A percentile compares a stretch with the other conserved stretches of the same genome.
Evolutionary conservation across 2,113 vertebrate genomes (phyloP).

Genomic region (Ifrita kowaldi): DNA sequence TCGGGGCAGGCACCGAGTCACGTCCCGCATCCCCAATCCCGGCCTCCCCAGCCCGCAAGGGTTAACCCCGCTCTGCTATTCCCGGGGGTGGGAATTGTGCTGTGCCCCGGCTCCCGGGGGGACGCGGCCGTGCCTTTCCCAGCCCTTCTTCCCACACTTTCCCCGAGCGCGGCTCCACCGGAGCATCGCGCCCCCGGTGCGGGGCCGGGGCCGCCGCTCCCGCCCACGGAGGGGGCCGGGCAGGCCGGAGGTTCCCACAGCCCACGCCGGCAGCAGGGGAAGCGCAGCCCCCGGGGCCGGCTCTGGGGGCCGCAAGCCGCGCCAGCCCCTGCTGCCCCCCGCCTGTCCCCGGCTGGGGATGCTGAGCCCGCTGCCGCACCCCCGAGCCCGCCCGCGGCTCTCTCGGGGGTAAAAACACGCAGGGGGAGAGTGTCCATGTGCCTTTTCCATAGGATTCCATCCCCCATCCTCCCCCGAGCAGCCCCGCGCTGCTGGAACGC

Average conservation of each 20-base stretch:
- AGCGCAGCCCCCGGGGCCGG: neutral
- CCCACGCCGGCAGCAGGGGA: neutral
- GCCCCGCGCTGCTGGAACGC: neutral
- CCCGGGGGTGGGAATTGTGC: neutral
- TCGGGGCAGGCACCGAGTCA: neutral
- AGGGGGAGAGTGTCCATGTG: rapidly evolving
- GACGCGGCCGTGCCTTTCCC: neutral
- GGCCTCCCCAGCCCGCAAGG: neutral
- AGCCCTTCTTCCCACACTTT: conserved; percentile 3
- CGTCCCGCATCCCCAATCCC: rapidly evolving
- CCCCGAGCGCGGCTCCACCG: rapidly evolving
- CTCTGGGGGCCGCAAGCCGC: neutral
- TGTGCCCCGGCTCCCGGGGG: neutral
- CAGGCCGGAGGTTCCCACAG: neutral
- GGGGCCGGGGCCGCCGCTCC: neutral
- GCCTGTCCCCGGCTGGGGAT: rapidly evolving
- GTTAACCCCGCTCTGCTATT: neutral
- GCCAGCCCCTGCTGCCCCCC: neutral
- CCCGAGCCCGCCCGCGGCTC: rapidly evolving
- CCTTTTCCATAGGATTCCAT: neutral
- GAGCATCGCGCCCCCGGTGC: neutral
- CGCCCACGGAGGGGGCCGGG: neutral
- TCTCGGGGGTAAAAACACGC: rapidly evolving
- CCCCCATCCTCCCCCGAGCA: neutral
- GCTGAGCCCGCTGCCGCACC: rapidly evolving